Conservation (phyloP, 2,888 invertebrate genomes). For the Ochropleura plecta region DNA sequence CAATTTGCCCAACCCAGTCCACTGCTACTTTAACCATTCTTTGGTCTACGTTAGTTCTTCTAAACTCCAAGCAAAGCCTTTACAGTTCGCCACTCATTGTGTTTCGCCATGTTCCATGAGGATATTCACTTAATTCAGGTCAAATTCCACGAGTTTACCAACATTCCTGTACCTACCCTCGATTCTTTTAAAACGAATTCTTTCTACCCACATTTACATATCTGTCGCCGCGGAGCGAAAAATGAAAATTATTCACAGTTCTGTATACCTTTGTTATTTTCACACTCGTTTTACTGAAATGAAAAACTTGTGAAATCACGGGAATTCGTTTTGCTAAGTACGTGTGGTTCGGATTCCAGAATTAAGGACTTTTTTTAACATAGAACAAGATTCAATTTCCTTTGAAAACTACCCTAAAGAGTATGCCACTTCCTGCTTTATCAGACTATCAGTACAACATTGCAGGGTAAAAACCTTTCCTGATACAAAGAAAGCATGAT, state of each 20-base stretch:
- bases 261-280: slow-evolving; percentile 52
- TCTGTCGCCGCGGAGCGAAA: slow-evolving; percentile 49
- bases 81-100: neutral
- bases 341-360: slow-evolving; percentile 1
- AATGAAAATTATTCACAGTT: slow-evolving; percentile 57
- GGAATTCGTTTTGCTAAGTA: neutral
- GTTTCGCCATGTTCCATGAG: slow-evolving; percentile 1
- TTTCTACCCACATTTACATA: slow-evolving; percentile 56
- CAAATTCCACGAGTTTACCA: slow-evolving; percentile 19
- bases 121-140: slow-evolving; percentile 33
- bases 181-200: slow-evolving; percentile 60
- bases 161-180: slow-evolving; percentile 38
- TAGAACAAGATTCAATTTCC: neutral
- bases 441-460: neutral
- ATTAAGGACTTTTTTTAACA: no score
- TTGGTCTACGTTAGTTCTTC: neutral
- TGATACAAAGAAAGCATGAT: neutral
- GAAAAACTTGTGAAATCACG: slow-evolving; percentile 30
- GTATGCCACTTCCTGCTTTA: neutral
- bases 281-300: slow-evolving; percentile 40
- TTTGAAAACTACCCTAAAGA: neutral
- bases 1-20: neutral
- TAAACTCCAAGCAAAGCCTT: neutral
- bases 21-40: neutral
- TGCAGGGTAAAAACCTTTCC: neutral